Base-by-base conservation (phyloP, 2,113 vertebrate species). In the Ammospiza nelsoni region DNA sequence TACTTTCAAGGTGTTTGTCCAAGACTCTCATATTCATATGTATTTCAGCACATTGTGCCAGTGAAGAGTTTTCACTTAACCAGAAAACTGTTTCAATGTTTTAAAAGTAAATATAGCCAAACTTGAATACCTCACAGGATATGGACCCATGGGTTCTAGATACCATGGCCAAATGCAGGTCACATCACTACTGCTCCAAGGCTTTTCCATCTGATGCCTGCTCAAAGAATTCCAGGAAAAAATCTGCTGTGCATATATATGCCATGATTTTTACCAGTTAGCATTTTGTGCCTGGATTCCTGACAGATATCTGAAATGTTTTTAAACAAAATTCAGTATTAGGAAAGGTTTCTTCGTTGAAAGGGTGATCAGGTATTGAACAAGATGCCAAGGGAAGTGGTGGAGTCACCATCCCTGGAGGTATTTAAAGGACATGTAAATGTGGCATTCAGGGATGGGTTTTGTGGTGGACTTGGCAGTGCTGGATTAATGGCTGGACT, bases 301-400 rank as follows among this genome's bases (percentile, higher is more conserved):
- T 87, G 90, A 86, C 82, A 86, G 63, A 84, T 37, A 84, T 37
- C 21, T 87, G 84, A 84, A 90, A 91, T 84, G 68, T 58, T 81
- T 87, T 95, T 75, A 84, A 81, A 87, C 73, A 92, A 91, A 95
- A 89, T 44, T 63, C 57, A 51, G 54, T 44, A 84, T 71, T 33
- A 41, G n/a, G 61, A 67, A 39, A 68, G 61, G 18, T 29, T n/a
- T 39, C 39, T 54, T n/a, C 33, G 11, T 3, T 17, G 39, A 39
- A 59, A 82, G 43, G 61, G 39, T 18, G 20, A 28, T 48, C 16
- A 35, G 55, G n/a, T n/a, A 48, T 7, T 68, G 39, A 61, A 61
- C 24, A 68, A n/a, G 29, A 13, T 82, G n/a, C n/a, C 54, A 67
- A 68, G 16, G 29, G 69, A 82, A 54, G n/a, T 22, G 28, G 54